Evolutionary conservation across 1,140 invertebrate genomes (phyloP).

Genomic region (Agraylea sexmaculata): DNA sequence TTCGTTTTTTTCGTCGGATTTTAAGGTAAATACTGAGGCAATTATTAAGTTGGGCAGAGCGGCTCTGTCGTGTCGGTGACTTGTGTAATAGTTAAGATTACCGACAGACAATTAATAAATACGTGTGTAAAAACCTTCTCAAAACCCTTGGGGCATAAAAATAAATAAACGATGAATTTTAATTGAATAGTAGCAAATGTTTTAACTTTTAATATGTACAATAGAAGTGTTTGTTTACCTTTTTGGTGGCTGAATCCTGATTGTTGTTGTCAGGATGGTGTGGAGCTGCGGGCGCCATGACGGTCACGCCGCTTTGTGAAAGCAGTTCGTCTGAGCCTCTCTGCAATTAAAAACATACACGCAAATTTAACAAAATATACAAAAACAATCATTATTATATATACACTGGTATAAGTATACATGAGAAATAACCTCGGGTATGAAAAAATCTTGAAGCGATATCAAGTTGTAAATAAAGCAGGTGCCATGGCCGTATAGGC

Average conservation of each 20-base stretch:
- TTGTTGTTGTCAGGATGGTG: slow-evolving; percentile 86
- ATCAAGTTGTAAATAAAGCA: too few relatives aligned
- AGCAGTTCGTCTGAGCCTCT: slow-evolving; percentile 91
- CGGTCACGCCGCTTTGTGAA: slow-evolving; percentile 78
- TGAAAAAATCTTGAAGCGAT: not conserved
- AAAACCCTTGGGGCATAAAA: too few relatives aligned
- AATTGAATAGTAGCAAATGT: not conserved
- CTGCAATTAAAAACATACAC: slow-evolving; percentile 54
- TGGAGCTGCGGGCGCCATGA: slow-evolving; percentile 82
- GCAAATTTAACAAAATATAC: slow-evolving; percentile 15
- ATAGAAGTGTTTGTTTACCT: slow-evolving; percentile 48
- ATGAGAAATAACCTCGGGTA: not conserved
- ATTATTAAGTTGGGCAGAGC: too few relatives aligned
- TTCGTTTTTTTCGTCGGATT: too few relatives aligned
- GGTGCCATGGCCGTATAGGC: too few relatives aligned
- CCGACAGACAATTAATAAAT: too few relatives aligned
- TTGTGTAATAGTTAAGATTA: too few relatives aligned
- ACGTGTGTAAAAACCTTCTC: too few relatives aligned
- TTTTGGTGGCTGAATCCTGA: slow-evolving; percentile 80
- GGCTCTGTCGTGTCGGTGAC: too few relatives aligned
- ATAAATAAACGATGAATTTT: too few relatives aligned
- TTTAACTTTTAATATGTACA: not conserved
- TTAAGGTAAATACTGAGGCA: too few relatives aligned
- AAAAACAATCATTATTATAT: slow-evolving; percentile 5
- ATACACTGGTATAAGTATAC: slow-evolving; percentile 2